Base-by-base conservation (phyloP, 2,888 invertebrate genomes). In the Liopterus haemorrhoidalis region DNA sequence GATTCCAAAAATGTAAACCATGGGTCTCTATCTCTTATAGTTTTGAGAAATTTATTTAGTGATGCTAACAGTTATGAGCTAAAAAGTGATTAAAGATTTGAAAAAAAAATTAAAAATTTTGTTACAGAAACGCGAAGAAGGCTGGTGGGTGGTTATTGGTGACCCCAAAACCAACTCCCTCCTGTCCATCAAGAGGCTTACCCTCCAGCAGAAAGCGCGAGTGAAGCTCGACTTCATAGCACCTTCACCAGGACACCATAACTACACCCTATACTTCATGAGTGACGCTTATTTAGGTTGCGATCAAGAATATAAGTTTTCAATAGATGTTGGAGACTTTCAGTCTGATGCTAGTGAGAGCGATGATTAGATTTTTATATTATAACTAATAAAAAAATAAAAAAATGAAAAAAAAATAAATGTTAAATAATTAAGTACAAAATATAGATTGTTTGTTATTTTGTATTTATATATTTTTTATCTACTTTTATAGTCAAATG, bases 91-190 rank as follows among this genome's bases (percentile, higher is more conserved):
- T 16, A 19, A 21, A 6, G 11, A 45, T 40, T 16, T 28, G n/a
- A 39, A 42, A 18, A 24, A 22, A 43, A 41, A 14, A 32, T 35
- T 46, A 35, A 48, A 32, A 49, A 38, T 52, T 54, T 64, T 41
- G 45, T 53, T 64, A 16, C 73, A 89, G 78, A 90, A 90, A 78
- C 81, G 90, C 39, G 90, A 90, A 63, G 90, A 91, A 67, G 90
- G 90, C 38, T 90, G 89, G 89, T 99, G 99, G 99, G 91, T 99
- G 25, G 96, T 99, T 6, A 90, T 99, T 54, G 99, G 99, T 0
- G 96, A 97, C 64, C 90, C 94, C 0, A 90, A 90, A 64, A 78
- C 79, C 20, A 99, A 99, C 72, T 90, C 93, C 0, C 72, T 99
- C 31, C 76, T 97, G 5, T 96, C 96, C 6, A 99, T 99, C 67